Base-by-base conservation (phyloP, 2,888 invertebrate genomes). In the Caenorhabditis angaria region DNA sequence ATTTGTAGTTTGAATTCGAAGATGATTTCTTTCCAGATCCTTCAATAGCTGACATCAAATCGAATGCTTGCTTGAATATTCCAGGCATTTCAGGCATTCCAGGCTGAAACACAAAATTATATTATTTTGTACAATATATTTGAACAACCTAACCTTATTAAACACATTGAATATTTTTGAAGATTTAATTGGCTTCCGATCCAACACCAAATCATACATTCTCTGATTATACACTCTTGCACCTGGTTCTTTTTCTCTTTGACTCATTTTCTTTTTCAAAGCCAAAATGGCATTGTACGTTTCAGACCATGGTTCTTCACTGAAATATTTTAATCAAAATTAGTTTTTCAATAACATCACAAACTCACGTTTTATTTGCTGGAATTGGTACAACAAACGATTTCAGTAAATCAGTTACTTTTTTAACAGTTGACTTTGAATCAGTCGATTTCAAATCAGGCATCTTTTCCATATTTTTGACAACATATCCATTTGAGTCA, bases 161-260 rank as follows among this genome's bases (percentile, higher is more conserved):
- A 66, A 63, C 54, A 66, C 25, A 6, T 27, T 25, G 5, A 4
- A 29, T 47, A 18, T 18, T 2, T 25, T 25, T 1, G 24, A 47
- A 24, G 25, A 2, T 28, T 20, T n/a, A 12, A 58, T 65, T 27
- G 41, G 54, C 48, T 61, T 62, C 14, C 57, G 59, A 61, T 77
- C 80, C 61, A 85, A 53, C 12, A 85, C 84, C 50, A 85, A 65
- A 51, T 85, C 83, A 51, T 80, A 79, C 82, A 85, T 83, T 41
- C 84, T 54, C 60, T 81, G 69, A 51, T 85, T 83, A 63, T 83
- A 85, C 0, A 83, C 78, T 20, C 80, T 70, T 2, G 83, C 81
- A 41, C 83, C 83, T 0, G 82, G 80, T 47, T 74, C 76, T n/a
- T 71, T 76, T 14, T 76, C 78, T 41, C 70, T 68, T n/a, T 74